Evolutionary conservation across 2,888 invertebrate species (phyloP), one percentile per base, ranked within the genome.

Genomic region (Cryptophagus acutangulus): DNA sequence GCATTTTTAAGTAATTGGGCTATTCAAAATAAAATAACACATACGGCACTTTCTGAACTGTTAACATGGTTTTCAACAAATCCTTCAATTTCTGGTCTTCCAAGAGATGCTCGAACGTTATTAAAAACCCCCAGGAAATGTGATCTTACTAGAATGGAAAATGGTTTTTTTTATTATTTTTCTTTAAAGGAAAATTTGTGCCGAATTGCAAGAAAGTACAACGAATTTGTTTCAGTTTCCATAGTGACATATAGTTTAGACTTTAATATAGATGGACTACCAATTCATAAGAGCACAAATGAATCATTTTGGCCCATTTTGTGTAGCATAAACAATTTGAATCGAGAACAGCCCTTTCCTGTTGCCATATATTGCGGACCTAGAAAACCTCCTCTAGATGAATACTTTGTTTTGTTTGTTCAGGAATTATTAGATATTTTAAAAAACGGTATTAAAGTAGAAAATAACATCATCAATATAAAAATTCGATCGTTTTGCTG

Each of bases 191-290:
- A 8, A 20, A 8, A 8, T 20, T 20, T 20, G 20, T 8, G 45
- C 36, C 18, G 29, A 20, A 29, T 43, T 33, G 14, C 25, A 12
- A 33, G 36, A 33, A 35, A 25, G 36, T 13, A 12, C 28, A 29
- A 30, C 18, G 29, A 36, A 14, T n/a, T n/a, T n/a, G n/a, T n/a
- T n/a, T n/a, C n/a, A n/a, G n/a, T n/a, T n/a, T n/a, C n/a, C n/a
- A n/a, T n/a, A n/a, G n/a, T n/a, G n/a, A n/a, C n/a, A n/a, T n/a
- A n/a, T 8, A 2, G 33, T 12, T 39, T 39, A 18, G 33, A 41
- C 28, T 43, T 45, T 39, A 41, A 26, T 10, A 25, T 45, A 15
- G 38, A 46, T 45, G 45, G 47, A 9, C 15, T 47, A n/a, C 47
- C 47, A 8, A 14, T 47, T 15, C 38, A 45, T 34, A 42, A 42